These are phyloP conservation scores for Pegoplata infirma DNA, from an alignment of 2,888 invertebrate species.

Conservation along the genomic window DNA sequence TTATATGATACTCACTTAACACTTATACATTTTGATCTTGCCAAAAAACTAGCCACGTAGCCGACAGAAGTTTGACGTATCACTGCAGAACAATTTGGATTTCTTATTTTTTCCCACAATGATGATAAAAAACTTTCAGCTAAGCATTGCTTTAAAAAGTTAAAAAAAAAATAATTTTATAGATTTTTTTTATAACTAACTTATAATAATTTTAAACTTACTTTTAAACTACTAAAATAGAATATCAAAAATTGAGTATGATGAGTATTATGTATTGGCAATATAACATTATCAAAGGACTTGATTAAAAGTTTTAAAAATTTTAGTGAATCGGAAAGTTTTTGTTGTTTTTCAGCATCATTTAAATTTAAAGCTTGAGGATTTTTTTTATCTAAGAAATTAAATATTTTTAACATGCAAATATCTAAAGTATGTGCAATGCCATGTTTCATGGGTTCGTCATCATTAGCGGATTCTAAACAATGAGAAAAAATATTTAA, in stretches of 20 bases:
- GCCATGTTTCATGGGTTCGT: conserved; percentile 78
- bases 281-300: conserved; percentile 88
- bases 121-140: conserved; percentile 84
- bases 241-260: conserved; percentile 89
- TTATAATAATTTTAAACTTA: conserved; percentile 42
- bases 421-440: conserved; percentile 86
- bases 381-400: conserved; percentile 80
- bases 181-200: background rate
- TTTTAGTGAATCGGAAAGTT: conserved; percentile 72
- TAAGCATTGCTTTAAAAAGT: conserved; percentile 60
- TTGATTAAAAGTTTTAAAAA: conserved; percentile 81
- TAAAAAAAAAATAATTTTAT: conserved; percentile 1
- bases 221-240: conserved; percentile 84
- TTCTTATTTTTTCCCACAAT: conserved; percentile 86
- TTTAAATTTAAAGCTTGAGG: conserved; percentile 53
- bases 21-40: conserved; percentile 83
- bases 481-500: background rate
- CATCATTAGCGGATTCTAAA: conserved; percentile 12
- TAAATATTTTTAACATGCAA: conserved; percentile 86
- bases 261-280: conserved; percentile 90
- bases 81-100: conserved; percentile 82
- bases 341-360: conserved; percentile 79
- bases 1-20: conserved; percentile 79
- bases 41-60: conserved; percentile 87
- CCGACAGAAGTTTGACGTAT: conserved; percentile 85